Base-by-base conservation (phyloP, 1,140 invertebrate species). In the Thereuonema tuberculata region DNA sequence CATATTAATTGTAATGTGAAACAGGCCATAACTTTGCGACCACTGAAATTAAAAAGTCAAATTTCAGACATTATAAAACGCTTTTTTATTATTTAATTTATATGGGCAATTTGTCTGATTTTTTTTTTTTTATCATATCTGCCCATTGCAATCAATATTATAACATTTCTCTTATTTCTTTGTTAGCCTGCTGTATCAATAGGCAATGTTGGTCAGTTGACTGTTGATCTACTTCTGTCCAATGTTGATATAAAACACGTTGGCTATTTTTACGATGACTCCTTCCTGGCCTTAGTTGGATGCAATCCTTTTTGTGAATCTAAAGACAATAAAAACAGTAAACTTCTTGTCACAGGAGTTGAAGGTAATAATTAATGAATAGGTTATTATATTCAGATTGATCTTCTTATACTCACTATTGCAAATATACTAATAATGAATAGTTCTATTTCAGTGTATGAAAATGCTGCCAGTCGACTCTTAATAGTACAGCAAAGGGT, bases 121-220 rank as follows among this genome's bases (percentile, higher is more conserved):
- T n/a, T n/a, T n/a, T n/a, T n/a, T n/a, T n/a, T n/a, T n/a, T n/a
- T n/a, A n/a, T n/a, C n/a, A n/a, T n/a, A n/a, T n/a, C n/a, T n/a
- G n/a, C n/a, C n/a, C n/a, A n/a, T n/a, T n/a, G n/a, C n/a, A n/a
- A n/a, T n/a, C n/a, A n/a, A n/a, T 43, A 50, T 24, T 50, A 5
- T 50, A 50, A 50, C 24, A 9, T 21, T 24, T n/a, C 21, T 50
- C 21, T 21, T 50, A 20, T 24, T 50, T 5, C 67, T 82, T 46
- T 76, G 84, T 57, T 70, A 89, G 68, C 85, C 86, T 1, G 81
- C 83, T 64, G 82, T 89, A 1, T 84, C 85, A 29, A 82, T 89
- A 54, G 87, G 86, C 63, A 89, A 89, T 76, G 84, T 87, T 25
- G 85, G 82, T 1, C 87, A 90, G 73, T 71, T 90, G 49, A 74